Conservation (phyloP, 1,140 invertebrate genomes). For the Tetragnatha versicolor region DNA sequence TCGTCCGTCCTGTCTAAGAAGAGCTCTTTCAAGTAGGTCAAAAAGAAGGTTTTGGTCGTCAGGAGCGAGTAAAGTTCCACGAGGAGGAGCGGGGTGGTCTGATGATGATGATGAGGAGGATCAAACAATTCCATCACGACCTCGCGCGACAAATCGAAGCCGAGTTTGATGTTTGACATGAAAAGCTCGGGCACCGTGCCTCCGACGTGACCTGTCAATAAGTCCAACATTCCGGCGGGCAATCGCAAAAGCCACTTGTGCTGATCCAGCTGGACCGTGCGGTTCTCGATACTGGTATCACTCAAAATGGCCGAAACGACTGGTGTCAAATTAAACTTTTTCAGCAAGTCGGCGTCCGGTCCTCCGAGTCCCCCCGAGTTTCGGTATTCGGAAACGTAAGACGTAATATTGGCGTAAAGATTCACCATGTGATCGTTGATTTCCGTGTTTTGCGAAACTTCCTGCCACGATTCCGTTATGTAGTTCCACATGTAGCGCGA, state of each 20-base stretch:
- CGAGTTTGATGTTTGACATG: constrained; percentile 3
- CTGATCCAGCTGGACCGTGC: constrained; percentile 5
- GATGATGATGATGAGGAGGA: background rate
- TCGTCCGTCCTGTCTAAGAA: constrained; percentile 4
- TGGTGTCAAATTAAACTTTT: background rate
- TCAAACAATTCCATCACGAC: background rate
- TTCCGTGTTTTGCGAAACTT: background rate
- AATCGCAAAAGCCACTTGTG: constrained; percentile 25
- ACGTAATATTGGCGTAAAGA: background rate
- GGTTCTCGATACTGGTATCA: constrained; percentile 5
- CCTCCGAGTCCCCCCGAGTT: background rate
- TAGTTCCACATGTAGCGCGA: background rate
- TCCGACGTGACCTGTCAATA: constrained; percentile 27
- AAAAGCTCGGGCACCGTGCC: constrained; percentile 19
- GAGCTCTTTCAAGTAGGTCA: background rate
- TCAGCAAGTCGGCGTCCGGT: background rate
- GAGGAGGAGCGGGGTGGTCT: background rate
- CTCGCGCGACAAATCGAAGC: background rate
- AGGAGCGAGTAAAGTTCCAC: background rate
- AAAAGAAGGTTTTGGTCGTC: background rate
- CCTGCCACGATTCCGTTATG: constrained; percentile 21
- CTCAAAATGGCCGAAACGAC: background rate
- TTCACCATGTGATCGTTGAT: background rate
- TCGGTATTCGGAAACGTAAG: background rate
- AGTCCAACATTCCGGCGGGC: background rate